phyloP scores from a whole-genome alignment of 2,113 vertebrate species.

The Piprites chloris region DNA sequence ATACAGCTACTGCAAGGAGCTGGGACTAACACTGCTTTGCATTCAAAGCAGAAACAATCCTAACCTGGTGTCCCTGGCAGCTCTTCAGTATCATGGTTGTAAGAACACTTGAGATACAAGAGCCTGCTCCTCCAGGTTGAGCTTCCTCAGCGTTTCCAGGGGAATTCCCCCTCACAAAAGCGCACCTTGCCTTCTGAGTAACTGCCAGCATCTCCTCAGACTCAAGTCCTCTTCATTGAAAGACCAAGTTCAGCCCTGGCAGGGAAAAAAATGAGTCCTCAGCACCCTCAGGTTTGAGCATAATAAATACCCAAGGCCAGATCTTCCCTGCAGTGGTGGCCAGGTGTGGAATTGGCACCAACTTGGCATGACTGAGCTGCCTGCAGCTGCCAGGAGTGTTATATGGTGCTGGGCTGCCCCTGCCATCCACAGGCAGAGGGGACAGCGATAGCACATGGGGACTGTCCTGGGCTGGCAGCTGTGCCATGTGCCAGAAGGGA shows the following conservation, averaged over 20 bases:
- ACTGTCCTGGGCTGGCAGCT: not conserved
- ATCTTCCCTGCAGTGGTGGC: not conserved
- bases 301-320: not conserved
- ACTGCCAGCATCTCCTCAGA: not conserved
- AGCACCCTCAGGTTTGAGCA: not conserved
- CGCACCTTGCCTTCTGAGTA: not conserved
- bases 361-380: not conserved
- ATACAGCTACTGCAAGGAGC: not conserved
- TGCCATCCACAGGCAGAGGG: not conserved
- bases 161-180: not conserved
- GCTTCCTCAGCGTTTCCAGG: not conserved
- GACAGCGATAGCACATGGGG: not conserved
- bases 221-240: not conserved
- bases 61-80: not conserved
- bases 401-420: not conserved
- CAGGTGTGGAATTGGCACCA: not conserved
- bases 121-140: not conserved
- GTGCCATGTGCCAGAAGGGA: not conserved
- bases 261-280: not conserved
- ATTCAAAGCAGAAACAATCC: not conserved
- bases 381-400: not conserved
- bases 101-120: not conserved
- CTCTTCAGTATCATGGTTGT: not conserved
- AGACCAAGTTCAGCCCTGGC: not conserved
- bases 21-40: not conserved